A percentile compares a stretch with the other conserved stretches of the same genome.
Conservation (phyloP, 2,888 invertebrate genomes). For the Synergus umbraculus region DNA sequence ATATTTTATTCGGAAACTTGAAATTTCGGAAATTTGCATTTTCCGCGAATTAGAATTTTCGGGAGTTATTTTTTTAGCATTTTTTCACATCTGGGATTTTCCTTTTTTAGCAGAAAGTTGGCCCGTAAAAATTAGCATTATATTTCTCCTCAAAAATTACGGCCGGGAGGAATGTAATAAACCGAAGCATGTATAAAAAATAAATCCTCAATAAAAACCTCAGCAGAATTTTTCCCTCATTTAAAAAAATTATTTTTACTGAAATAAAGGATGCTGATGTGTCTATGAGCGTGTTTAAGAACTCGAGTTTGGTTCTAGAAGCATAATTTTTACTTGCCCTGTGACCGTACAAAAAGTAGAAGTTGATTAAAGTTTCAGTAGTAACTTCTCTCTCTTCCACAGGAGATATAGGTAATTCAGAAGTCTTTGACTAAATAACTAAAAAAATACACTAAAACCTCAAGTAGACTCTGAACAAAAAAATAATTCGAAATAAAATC, state of each 20-base stretch:
- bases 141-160: too few species aligned
- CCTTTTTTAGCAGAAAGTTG: too few species aligned
- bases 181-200: too few species aligned
- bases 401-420: background rate
- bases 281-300: background rate
- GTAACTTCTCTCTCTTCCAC: background rate
- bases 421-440: slow-evolving; percentile 1
- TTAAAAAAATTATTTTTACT: background rate
- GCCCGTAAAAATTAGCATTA: too few species aligned
- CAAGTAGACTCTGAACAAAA: background rate
- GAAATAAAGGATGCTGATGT: background rate
- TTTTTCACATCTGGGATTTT: too few species aligned
- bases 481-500: background rate
- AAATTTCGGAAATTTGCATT: too few species aligned
- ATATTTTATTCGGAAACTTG: too few species aligned
- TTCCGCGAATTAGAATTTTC: too few species aligned
- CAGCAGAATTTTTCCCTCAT: background rate
- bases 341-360: background rate
- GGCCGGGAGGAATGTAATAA: too few species aligned
- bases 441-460: background rate
- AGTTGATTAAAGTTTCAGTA: slow-evolving; percentile 7
- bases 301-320: background rate
- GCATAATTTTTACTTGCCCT: slow-evolving; percentile 1
- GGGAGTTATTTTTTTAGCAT: too few species aligned
- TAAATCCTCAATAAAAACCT: too few species aligned